phyloP scores from a whole-genome alignment of 1,140 invertebrate genomes.

The Orussus abietinus region DNA sequence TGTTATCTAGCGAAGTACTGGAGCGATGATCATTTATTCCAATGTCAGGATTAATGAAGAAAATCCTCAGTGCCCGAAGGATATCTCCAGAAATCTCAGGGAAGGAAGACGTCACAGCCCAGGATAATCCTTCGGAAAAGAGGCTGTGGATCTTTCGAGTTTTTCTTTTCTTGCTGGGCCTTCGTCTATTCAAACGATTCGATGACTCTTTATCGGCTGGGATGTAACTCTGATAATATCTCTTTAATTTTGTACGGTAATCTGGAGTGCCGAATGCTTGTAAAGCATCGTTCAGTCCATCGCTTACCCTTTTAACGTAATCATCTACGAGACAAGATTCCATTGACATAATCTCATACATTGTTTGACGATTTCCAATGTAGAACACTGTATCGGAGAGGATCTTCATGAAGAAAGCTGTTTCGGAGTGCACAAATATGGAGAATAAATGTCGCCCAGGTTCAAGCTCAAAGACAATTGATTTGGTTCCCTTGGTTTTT shows the following conservation, averaged over 20 bases:
- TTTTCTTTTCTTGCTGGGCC: slow-evolving; percentile 14
- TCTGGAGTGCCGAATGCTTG: slow-evolving; percentile 31
- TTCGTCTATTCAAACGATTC: not conserved
- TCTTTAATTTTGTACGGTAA: slow-evolving; percentile 18
- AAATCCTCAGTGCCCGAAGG: slow-evolving; percentile 18
- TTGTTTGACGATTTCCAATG: slow-evolving; percentile 29
- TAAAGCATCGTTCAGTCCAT: slow-evolving; percentile 20
- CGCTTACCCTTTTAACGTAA: slow-evolving; percentile 17
- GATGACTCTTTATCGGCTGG: too few relatives aligned
- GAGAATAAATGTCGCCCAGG: slow-evolving; percentile 32
- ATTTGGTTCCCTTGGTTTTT: slow-evolving; percentile 28
- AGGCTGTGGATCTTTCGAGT: slow-evolving; percentile 24
- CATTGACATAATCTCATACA: slow-evolving; percentile 29
- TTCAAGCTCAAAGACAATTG: slow-evolving; percentile 28
- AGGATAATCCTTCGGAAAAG: slow-evolving; percentile 26
- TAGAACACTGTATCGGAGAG: slow-evolving; percentile 33
- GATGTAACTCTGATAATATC: slow-evolving; percentile 35
- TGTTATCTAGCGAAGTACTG: not conserved
- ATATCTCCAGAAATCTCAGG: not conserved
- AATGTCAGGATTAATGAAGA: slow-evolving; percentile 24
- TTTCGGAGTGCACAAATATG: slow-evolving; percentile 32
- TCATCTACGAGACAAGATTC: slow-evolving; percentile 24
- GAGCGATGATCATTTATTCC: slow-evolving; percentile 9
- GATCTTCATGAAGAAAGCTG: slow-evolving; percentile 24
- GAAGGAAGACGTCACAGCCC: slow-evolving; percentile 7